Evolutionary conservation across 2,113 vertebrate genomes (phyloP), one percentile per base, ranked within the genome.

Genomic region (Passer montanus): DNA sequence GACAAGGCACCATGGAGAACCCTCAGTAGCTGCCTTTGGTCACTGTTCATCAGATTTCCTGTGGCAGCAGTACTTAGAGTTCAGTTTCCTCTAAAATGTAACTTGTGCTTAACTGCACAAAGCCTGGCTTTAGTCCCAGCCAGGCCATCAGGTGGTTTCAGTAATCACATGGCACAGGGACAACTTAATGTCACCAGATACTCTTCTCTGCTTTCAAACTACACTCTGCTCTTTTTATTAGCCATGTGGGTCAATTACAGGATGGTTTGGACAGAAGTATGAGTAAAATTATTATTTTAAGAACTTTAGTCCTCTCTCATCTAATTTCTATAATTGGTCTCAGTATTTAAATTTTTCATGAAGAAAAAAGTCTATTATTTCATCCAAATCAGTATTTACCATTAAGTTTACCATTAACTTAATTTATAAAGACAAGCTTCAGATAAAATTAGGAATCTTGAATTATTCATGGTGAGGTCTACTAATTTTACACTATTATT

Each of bases 381-480:
- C 50, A 79, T 84, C 87, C 58, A 94, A 87, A 76, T 90, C 82
- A 63, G 28, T 83, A 83, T 91, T 95, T 96, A 84, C 72, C 82
- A 84, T 91, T 88, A 90, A 73, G 80, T 64, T 93, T 86, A 90
- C 44, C 43, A 55, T 64, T 87, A 92, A 89, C 50, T 77, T 93
- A 64, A 95, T 87, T 94, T 91, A 28, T 60, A 85, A 95, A 95
- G 66, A 77, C 76, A 90, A 86, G 73, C 41, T 69, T 90, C 39
- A 69, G 77, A 84, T 53, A 15, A 97, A 96, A 91, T 91, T 67
- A 93, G 37, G 85, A 96, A 80, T 62, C 27, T 30, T 94, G 72
- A 95, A 92, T 94, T 87, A 95, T 96, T 97, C 78, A 89, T 95
- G 20, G 49, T 30, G 49, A 81, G 43, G 47, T 50, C 75, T 83